These are phyloP conservation scores for Trididemnum nubilum DNA, from an alignment of 23 tunicate genomes.

Conservation along the genomic window DNA sequence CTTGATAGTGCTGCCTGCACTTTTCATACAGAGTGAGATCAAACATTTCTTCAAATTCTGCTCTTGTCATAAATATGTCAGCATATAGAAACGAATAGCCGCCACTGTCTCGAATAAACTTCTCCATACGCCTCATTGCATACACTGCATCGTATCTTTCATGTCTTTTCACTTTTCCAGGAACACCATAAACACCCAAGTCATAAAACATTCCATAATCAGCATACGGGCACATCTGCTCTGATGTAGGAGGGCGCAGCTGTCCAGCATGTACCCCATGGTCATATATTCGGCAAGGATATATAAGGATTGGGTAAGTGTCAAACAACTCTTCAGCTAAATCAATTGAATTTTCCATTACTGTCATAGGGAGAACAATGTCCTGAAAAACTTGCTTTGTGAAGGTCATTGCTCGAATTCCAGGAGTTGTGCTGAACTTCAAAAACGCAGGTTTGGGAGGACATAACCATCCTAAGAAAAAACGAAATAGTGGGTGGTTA, in stretches of 20 bases:
- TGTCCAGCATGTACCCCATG: constrained; percentile 72
- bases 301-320: constrained; percentile 76
- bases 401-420: constrained; percentile 80
- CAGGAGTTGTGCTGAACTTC: constrained; percentile 83
- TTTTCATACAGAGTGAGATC: constrained; percentile 67
- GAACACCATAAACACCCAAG: constrained; percentile 85
- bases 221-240: constrained; percentile 79
- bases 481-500: constrained; percentile 68
- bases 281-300: constrained; percentile 84
- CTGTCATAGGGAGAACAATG: constrained; percentile 87
- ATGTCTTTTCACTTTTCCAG: constrained; percentile 76
- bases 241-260: constrained; percentile 61
- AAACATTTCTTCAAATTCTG: constrained; percentile 79
- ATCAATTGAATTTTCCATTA: constrained; percentile 84
- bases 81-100: constrained; percentile 89
- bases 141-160: constrained; percentile 70
- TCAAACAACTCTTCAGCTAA: constrained; percentile 73
- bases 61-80: constrained; percentile 70
- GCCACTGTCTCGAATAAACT: constrained; percentile 71
- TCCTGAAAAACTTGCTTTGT: constrained; percentile 87
- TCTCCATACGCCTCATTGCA: constrained; percentile 81
- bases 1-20: constrained; percentile 64
- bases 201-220: constrained; percentile 88
- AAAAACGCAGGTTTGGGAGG: constrained; percentile 90
- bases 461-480: constrained; percentile 70